A percentile compares a stretch with the other conserved stretches of the same genome.
Conservation (phyloP, 2,113 vertebrate genomes). For the Nymphicus hollandicus region DNA sequence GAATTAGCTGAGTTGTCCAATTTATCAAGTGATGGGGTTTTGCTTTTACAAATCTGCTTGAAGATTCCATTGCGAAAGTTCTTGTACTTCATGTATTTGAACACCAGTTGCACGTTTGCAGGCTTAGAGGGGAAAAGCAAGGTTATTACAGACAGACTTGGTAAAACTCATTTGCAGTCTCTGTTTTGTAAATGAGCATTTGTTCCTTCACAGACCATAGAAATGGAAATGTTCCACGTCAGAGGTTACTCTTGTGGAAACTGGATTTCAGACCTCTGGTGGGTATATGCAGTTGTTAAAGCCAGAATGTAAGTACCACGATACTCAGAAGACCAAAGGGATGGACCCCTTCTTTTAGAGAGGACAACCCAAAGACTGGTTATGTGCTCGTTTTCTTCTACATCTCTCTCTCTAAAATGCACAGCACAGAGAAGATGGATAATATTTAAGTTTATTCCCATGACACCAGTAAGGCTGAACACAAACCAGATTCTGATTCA, state of each 20-base stretch:
- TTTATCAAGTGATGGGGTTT: neutral
- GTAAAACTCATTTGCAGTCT: neutral
- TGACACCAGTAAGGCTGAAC: rapidly evolving
- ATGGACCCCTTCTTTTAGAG: neutral
- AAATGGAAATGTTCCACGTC: neutral
- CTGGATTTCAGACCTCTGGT: neutral
- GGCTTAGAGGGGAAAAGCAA: neutral
- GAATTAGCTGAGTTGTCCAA: neutral
- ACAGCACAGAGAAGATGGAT: neutral
- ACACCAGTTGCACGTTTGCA: neutral
- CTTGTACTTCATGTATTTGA: neutral
- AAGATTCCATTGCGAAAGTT: neutral
- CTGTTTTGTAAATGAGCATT: neutral
- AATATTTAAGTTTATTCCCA: neutral
- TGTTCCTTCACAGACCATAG: neutral
- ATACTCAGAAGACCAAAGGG: neutral
- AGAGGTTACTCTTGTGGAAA: neutral
- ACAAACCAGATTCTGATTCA: neutral
- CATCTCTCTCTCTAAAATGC: neutral
- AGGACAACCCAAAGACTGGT: neutral
- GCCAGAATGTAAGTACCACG: too few species aligned
- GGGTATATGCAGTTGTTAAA: neutral
- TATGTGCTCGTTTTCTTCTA: neutral
- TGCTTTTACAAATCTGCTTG: neutral
- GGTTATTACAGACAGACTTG: neutral